Evolutionary conservation across 2,888 invertebrate genomes (phyloP), one percentile per base, ranked within the genome.

Genomic region (Philereme transversata): DNA sequence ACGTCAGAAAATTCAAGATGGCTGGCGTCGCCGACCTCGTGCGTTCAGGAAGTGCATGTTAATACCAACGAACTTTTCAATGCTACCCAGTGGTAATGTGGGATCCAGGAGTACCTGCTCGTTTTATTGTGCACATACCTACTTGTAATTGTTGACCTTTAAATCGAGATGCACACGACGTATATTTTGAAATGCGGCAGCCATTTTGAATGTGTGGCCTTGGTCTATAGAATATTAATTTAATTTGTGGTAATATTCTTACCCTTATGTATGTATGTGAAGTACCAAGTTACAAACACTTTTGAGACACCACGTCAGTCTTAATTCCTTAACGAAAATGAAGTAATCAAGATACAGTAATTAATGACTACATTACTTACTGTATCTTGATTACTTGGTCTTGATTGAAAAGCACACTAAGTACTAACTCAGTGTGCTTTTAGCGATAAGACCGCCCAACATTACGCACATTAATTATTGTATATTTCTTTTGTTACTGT

Each of bases 21-120:
- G 90, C 89, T 67, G 82, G 73, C 73, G 80, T 75, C 81, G 81
- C 77, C 74, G 89, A 75, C 91, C 91, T 90, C 89, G 88, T 43
- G 49, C 46, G 73, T 77, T 73, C 83, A 91, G 91, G 91, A 92
- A 92, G 91, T 90, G 88, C 88, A 86, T 48, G 78, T 60, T 88
- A 91, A 91, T 92, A 91, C 80, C 91, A 92, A 91, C 76, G 91
- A 92, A 89, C 91, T 88, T 76, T 85, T 91, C 91, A 92, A 90
- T 91, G 91, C 81, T 90, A 89, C 83, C 89, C 83, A 82, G 77
- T 88, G 5, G 58, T 64, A 60, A 8, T 62, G 59, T 62, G 63
- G 64, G 63, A 65, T 67, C 60, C 62, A 63, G 61, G 40, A 44
- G 54, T 66, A 51, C 41, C 50, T 52, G 51, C 53, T 40, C 51